A percentile compares a stretch with the other conserved stretches of the same genome.
phyloP scores from a whole-genome alignment of 2,797 vertebrate genomes.

The Carcharodon carcharias region DNA sequence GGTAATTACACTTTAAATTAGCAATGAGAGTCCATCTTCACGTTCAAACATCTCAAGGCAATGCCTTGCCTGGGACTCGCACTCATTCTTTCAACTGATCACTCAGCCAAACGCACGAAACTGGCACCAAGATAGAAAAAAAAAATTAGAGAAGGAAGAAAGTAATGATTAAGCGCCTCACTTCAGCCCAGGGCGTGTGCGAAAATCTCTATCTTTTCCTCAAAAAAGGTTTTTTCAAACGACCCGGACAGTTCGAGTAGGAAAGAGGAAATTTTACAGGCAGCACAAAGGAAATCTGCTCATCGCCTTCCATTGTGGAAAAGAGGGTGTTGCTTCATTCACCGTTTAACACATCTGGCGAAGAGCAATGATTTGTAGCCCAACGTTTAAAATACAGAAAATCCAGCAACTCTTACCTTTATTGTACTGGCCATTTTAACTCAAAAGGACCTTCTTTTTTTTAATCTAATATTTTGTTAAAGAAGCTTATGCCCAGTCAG shows the following conservation, averaged over 20 bases:
- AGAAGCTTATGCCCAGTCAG: slow-evolving; percentile 71
- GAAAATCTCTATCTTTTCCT: slow-evolving; percentile 27
- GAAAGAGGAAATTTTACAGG: slow-evolving; percentile 86
- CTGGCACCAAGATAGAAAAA: background rate
- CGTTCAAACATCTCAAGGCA: background rate
- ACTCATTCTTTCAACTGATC: background rate
- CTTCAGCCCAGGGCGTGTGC: background rate
- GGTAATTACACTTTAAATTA: background rate
- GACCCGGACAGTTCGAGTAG: slow-evolving; percentile 71
- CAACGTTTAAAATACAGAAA: slow-evolving; percentile 47
- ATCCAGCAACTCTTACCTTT: slow-evolving; percentile 69
- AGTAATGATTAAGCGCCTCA: background rate
- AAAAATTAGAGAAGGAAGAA: slow-evolving; percentile 7
- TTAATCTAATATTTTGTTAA: slow-evolving; percentile 60
- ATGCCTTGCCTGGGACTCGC: background rate
- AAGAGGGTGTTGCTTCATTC: slow-evolving; percentile 74
- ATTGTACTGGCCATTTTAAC: slow-evolving; percentile 79
- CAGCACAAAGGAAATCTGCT: slow-evolving; percentile 75
- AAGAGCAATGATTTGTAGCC: slow-evolving; percentile 38
- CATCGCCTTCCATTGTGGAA: slow-evolving; percentile 72
- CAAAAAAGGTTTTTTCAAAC: slow-evolving; percentile 62
- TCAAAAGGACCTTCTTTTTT: background rate
- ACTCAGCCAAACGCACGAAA: background rate
- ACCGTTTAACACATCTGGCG: slow-evolving; percentile 60
- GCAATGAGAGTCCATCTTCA: background rate